Base-by-base conservation (phyloP, 2,113 vertebrate species). In the Muscicapa adusta region DNA sequence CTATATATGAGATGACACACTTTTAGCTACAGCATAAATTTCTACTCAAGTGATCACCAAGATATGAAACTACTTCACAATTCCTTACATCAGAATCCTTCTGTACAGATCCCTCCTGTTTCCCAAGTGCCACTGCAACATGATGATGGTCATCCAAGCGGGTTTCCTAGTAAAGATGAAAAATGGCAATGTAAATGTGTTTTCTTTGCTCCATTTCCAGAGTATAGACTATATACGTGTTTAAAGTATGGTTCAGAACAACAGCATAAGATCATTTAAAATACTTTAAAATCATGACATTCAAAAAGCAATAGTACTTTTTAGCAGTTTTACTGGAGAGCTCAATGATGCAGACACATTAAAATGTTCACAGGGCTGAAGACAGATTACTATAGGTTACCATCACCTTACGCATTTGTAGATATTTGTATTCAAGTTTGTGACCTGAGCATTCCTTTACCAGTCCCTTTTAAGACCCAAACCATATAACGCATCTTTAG, bases 91-190 rank as follows among this genome's bases (percentile, higher is more conserved):
- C 15, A 68, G 84, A 86, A 85, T 89, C 61, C 22, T 97, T 93
- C 75, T 93, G 91, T 60, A 42, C 90, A 60, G 93, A 83, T 82
- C 62, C 82, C 47, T 96, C 96, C 12, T 94, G 92, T 85, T 97
- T 98, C 92, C 98, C 98, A 12, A 99, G 97, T 10, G 99, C 99
- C 38, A 99, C 99, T n/a, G 99, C 98, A 75, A 99, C 96, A 76
- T 99, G 99, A 97, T 99, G 99, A 62, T 97, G 97, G 26, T 96
- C 94, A 94, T 99, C 98, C 95, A 99, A 90, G 61, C 98, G 92
- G 15, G 97, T 97, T 97, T 99, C 98, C 98, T 99, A 95, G 34
- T 47, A 73, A 89, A 91, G 50, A 88, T 28, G 14, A 86, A 92
- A 89, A 89, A 79, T 4, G 14, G 43, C 42, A 88, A 40, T 5